phyloP scores from a whole-genome alignment of 2,888 invertebrate species.

The Dryadula phaetusa region DNA sequence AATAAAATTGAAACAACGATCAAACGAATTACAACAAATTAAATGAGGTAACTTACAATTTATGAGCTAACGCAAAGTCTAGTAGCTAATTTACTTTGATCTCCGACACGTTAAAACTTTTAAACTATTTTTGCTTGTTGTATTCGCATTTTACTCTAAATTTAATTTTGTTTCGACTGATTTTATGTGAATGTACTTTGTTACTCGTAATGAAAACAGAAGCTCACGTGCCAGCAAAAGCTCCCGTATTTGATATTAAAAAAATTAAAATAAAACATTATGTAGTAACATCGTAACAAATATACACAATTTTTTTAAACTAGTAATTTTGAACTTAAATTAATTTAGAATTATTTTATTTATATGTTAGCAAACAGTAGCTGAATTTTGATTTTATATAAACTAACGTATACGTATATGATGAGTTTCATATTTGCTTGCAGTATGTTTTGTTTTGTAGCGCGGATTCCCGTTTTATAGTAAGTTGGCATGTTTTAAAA shows the following conservation, averaged over 20 bases:
- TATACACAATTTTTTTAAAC: conserved; percentile 10
- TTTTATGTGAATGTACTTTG: conserved; percentile 26
- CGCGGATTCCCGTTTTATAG: neutral
- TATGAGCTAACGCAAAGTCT: conserved; percentile 51
- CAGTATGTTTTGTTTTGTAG: conserved; percentile 3
- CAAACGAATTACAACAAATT: conserved; percentile 22
- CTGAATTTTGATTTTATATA: neutral
- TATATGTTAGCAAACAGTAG: conserved; percentile 9
- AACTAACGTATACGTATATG: conserved; percentile 15
- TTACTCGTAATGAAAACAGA: conserved; percentile 5
- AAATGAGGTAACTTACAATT: conserved; percentile 5
- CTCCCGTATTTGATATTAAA: neutral
- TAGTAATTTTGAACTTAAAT: conserved; percentile 6
- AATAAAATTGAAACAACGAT: conserved; percentile 12
- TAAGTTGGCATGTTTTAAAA: neutral
- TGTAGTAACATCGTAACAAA: conserved; percentile 8
- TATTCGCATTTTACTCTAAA: conserved; percentile 56
- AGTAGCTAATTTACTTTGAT: conserved; percentile 68
- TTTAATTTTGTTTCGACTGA: conserved; percentile 49
- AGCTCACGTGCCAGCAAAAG: neutral
- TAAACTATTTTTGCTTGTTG: conserved; percentile 51
- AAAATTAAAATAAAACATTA: neutral
- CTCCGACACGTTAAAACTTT: conserved; percentile 59
- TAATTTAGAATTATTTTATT: conserved; percentile 16
- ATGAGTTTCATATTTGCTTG: conserved; percentile 14